phyloP scores from a whole-genome alignment of 2,113 vertebrate genomes.

The Cyprinodon tularosa region DNA sequence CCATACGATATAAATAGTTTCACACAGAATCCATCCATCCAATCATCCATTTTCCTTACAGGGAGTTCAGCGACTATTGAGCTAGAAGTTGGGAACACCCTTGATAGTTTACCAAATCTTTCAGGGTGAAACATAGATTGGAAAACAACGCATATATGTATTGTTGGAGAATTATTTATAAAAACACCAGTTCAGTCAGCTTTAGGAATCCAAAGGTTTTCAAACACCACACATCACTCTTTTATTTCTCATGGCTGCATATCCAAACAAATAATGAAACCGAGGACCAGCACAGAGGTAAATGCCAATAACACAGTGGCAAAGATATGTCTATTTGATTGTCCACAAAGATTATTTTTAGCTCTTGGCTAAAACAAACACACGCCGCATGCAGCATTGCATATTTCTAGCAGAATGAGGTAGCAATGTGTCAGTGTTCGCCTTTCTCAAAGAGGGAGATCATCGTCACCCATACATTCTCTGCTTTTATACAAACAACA shows the following conservation, averaged over 20 bases:
- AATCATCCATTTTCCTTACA: too few species aligned
- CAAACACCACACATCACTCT: conserved; percentile 53
- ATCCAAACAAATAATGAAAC: conserved; percentile 65
- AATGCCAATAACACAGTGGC: conserved; percentile 47
- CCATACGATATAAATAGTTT: too few species aligned
- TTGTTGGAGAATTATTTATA: background rate
- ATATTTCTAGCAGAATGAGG: conserved; percentile 72
- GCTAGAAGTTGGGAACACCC: too few species aligned
- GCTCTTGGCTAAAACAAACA: conserved; percentile 49
- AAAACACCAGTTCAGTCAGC: background rate
- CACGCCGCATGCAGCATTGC: conserved; percentile 53
- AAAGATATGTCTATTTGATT: conserved; percentile 64
- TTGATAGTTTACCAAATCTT: too few species aligned
- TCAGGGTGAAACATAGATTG: too few species aligned
- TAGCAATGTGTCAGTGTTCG: conserved; percentile 70
- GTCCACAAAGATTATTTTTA: conserved; percentile 63
- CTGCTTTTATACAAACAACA: conserved; percentile 59
- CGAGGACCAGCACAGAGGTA: conserved; percentile 53
- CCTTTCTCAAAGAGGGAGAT: conserved; percentile 48
- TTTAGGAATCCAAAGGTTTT: background rate
- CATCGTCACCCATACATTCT: conserved; percentile 61
- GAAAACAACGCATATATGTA: too few species aligned
- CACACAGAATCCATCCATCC: too few species aligned
- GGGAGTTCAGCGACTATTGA: too few species aligned
- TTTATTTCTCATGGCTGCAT: conserved; percentile 71